Percentiles rank a stretch among this genome's conserved stretches.
These are phyloP conservation scores for Solen grandis DNA, from an alignment of 1,140 invertebrate species.

Conservation along the genomic window DNA sequence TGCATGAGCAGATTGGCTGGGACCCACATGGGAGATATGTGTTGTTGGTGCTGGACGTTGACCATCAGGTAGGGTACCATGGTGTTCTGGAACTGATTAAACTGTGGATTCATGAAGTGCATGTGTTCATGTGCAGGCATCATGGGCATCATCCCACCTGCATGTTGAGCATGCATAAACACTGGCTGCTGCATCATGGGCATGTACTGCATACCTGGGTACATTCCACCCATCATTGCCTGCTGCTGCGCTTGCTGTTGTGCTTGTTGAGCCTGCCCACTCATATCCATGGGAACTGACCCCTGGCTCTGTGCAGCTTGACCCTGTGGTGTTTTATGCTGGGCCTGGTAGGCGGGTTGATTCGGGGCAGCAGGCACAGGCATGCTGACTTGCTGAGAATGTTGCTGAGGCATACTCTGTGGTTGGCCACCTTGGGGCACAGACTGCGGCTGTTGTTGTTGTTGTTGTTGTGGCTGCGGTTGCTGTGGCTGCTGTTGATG, in stretches of 20 bases:
- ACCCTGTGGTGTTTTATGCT: not conserved
- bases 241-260: constrained; percentile 28
- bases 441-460: constrained; percentile 47
- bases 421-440: not conserved
- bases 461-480: constrained; percentile 38
- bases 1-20: constrained; percentile 41
- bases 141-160: constrained; percentile 39
- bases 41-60: constrained; percentile 50
- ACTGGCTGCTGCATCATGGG: constrained; percentile 43
- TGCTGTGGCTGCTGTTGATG: constrained; percentile 34
- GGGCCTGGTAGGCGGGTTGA: not conserved
- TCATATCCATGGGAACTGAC: too few relatives aligned
- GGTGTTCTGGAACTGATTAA: constrained; percentile 7
- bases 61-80: constrained; percentile 54
- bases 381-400: constrained; percentile 16
- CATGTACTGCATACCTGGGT: constrained; percentile 27
- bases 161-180: not conserved
- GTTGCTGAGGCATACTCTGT: not conserved
- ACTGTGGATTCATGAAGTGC: constrained; percentile 42
- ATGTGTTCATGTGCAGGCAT: constrained; percentile 2
- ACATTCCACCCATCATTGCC: not conserved
- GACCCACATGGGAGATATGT: constrained; percentile 30
- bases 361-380: not conserved
- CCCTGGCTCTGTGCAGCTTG: not conserved
- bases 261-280: constrained; percentile 16